These are phyloP conservation scores for Papilio helenus DNA, from an alignment of 1,140 invertebrate species.

Conservation along the genomic window DNA sequence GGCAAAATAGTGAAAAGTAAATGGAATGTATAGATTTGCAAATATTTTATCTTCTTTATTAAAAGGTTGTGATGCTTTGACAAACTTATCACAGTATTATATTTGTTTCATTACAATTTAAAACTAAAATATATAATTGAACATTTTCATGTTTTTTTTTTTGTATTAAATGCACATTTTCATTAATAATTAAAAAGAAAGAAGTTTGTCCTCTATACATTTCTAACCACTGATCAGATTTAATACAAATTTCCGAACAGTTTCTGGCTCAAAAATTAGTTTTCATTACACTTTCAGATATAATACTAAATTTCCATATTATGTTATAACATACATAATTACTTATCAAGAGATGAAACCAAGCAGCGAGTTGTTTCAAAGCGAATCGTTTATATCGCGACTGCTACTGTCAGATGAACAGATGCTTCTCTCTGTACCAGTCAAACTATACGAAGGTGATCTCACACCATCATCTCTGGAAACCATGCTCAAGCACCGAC, in stretches of 20 bases:
- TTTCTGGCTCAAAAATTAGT: not conserved
- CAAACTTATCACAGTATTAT: constrained; percentile 22
- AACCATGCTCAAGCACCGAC: too few species aligned
- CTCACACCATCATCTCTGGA: too few species aligned
- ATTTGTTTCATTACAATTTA: not conserved
- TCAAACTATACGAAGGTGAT: too few species aligned
- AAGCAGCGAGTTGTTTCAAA: too few species aligned
- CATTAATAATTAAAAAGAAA: not conserved
- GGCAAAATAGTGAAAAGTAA: not conserved
- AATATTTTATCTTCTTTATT: constrained; percentile 20
- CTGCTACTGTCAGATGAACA: too few species aligned
- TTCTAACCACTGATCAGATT: too few species aligned
- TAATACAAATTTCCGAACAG: not conserved
- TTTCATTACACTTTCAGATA: not conserved
- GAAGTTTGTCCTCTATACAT: not conserved
- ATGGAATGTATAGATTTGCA: not conserved
- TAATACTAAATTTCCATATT: not conserved
- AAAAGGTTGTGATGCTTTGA: constrained; percentile 38
- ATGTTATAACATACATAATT: not conserved
- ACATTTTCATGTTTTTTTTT: not conserved
- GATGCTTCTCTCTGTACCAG: too few species aligned
- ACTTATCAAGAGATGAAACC: too few species aligned
- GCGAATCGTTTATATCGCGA: too few species aligned
- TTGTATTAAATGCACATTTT: constrained; percentile 3
- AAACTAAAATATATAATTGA: not conserved